phyloP scores from a whole-genome alignment of 2,888 invertebrate species.

The Chrysotoxum bicinctum region DNA sequence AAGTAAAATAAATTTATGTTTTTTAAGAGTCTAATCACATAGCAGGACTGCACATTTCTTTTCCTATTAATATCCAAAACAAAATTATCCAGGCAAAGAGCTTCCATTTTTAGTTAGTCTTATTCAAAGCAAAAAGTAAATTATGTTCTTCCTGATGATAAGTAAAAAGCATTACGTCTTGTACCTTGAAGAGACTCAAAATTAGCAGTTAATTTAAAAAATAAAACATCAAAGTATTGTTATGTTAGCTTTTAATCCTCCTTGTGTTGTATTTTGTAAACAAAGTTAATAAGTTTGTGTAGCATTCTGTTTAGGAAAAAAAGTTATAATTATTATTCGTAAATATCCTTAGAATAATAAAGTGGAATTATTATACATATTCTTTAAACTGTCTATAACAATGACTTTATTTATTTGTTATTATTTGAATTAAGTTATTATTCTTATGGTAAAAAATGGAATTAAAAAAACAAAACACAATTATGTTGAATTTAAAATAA shows the following conservation, averaged over 20 bases:
- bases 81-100: background rate
- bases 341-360: conserved; percentile 45
- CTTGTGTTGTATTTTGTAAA: conserved; percentile 35
- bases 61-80: background rate
- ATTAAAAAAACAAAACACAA: background rate
- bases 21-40: background rate
- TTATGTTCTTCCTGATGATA: background rate
- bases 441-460: conserved; percentile 25
- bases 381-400: conserved; percentile 41
- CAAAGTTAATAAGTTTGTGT: conserved; percentile 47
- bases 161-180: background rate
- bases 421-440: conserved; percentile 39
- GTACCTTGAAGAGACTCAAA: background rate
- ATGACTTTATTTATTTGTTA: conserved; percentile 63
- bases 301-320: conserved; percentile 43
- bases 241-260: conserved; percentile 2
- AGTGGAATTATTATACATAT: conserved; percentile 47
- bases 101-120: conserved; percentile 1
- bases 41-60: background rate
- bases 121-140: background rate
- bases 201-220: background rate
- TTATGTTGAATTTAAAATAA: background rate
- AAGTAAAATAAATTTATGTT: background rate
- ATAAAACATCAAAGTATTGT: background rate
- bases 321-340: background rate